phyloP scores from a whole-genome alignment of 2,113 vertebrate species.

The Toxostoma redivivum region DNA sequence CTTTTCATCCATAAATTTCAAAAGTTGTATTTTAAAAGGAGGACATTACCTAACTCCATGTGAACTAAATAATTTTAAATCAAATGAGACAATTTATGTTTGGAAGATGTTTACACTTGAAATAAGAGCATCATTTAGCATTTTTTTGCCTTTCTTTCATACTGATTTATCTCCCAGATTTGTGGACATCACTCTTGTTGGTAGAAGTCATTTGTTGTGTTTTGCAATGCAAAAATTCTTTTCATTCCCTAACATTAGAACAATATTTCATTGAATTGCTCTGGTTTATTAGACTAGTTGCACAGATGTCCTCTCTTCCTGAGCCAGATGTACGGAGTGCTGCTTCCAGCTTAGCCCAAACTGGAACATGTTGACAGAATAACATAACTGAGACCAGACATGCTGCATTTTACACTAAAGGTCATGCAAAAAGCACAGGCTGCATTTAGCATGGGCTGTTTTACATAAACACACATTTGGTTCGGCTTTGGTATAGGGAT shows the following conservation, averaged over 20 bases:
- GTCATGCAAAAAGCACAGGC: constrained; percentile 37
- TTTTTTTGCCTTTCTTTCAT: not conserved
- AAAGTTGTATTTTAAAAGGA: constrained; percentile 28
- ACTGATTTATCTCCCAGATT: constrained; percentile 45
- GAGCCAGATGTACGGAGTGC: constrained; percentile 53
- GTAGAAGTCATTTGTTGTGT: constrained; percentile 44
- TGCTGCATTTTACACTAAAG: constrained; percentile 50
- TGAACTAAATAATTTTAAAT: constrained; percentile 54
- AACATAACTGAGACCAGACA: constrained; percentile 60
- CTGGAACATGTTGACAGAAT: constrained; percentile 60
- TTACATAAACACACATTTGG: constrained; percentile 57
- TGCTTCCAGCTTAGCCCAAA: constrained; percentile 61
- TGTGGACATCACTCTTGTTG: constrained; percentile 10
- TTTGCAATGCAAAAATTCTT: constrained; percentile 55
- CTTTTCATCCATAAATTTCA: constrained; percentile 46
- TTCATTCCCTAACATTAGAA: constrained; percentile 36
- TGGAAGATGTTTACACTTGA: constrained; percentile 34
- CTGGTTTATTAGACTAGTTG: constrained; percentile 42
- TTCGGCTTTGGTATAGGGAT: constrained; percentile 39
- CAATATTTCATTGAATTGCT: constrained; percentile 57
- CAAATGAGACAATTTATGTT: constrained; percentile 11
- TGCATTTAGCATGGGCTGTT: constrained; percentile 50
- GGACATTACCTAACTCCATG: constrained; percentile 13
- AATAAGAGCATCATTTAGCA: constrained; percentile 22
- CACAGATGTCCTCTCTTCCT: constrained; percentile 62